These are phyloP conservation scores for Chaetodon auriga DNA, from an alignment of 2,113 vertebrate species.

Conservation along the genomic window DNA sequence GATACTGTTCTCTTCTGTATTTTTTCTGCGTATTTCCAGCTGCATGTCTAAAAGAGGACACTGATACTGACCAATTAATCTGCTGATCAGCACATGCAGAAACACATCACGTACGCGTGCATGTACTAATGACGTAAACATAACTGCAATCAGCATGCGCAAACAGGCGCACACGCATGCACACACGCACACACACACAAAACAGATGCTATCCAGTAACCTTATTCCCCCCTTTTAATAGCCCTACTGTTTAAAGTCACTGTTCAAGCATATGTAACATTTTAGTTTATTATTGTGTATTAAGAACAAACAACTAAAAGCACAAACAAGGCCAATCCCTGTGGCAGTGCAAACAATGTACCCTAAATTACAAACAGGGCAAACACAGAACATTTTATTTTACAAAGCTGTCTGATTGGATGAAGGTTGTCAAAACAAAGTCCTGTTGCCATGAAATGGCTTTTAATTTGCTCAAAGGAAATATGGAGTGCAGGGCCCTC, in stretches of 20 bases:
- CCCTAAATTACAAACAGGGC: constrained; percentile 77
- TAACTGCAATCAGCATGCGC: not conserved
- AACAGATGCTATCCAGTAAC: constrained; percentile 28
- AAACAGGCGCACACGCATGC: constrained; percentile 11
- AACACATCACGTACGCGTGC: not conserved
- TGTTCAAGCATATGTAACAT: constrained; percentile 66
- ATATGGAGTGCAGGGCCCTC: constrained; percentile 40
- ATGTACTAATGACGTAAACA: constrained; percentile 14
- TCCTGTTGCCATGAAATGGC: constrained; percentile 74
- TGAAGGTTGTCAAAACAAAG: constrained; percentile 83
- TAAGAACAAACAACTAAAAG: constrained; percentile 61
- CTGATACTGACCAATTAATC: not conserved
- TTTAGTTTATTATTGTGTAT: constrained; percentile 69
- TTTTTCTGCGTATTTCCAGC: constrained; percentile 9
- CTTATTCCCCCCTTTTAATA: constrained; percentile 35
- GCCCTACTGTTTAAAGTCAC: constrained; percentile 51
- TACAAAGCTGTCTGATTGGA: constrained; percentile 73
- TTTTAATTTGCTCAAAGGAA: constrained; percentile 78
- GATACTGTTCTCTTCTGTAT: not conserved
- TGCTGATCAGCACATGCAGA: constrained; percentile 1
- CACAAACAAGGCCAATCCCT: constrained; percentile 57
- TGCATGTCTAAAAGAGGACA: not conserved
- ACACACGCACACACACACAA: not conserved
- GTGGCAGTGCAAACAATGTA: constrained; percentile 71
- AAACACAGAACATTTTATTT: constrained; percentile 75